These are phyloP conservation scores for Prionchulus punctatus DNA, from an alignment of 2,888 invertebrate species.

Conservation along the genomic window DNA sequence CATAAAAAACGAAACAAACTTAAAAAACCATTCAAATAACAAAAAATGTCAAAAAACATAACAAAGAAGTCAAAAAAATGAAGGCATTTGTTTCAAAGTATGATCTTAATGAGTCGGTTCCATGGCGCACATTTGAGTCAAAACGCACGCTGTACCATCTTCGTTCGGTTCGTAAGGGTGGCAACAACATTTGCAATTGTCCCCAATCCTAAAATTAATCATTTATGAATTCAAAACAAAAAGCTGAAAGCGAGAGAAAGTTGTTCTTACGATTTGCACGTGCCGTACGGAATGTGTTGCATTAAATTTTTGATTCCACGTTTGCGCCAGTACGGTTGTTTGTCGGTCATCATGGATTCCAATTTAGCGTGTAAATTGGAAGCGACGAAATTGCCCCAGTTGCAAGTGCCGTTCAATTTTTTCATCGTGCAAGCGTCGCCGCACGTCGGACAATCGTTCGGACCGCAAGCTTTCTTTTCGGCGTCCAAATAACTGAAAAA, in stretches of 20 bases:
- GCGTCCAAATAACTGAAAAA: neutral
- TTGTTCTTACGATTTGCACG: constrained; percentile 8
- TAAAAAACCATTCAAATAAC: no score
- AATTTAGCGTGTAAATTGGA: neutral
- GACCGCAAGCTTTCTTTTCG: constrained; percentile 8
- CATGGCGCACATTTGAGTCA: neutral
- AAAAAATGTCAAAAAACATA: no score
- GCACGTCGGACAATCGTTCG: constrained; percentile 3
- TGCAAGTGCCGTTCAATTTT: constrained; percentile 3
- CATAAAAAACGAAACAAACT: no score
- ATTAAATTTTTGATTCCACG: constrained; percentile 1
- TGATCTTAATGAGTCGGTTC: neutral
- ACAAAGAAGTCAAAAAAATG: no score
- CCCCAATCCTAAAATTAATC: neutral
- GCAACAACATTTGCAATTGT: constrained; percentile 11
- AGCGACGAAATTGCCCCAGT: constrained; percentile 2
- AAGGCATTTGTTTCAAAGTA: neutral
- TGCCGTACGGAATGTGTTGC: neutral
- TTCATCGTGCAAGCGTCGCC: constrained; percentile 4
- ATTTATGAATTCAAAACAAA: no score
- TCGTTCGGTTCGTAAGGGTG: constrained; percentile 10
- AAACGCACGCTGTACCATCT: constrained; percentile 6
- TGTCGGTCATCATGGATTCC: neutral
- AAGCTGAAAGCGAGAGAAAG: no score
- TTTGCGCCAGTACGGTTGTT: neutral